Evolutionary conservation across 2,888 invertebrate species (phyloP), one percentile per base, ranked within the genome.

Genomic region (Chalcosyrphus nemorum): DNA sequence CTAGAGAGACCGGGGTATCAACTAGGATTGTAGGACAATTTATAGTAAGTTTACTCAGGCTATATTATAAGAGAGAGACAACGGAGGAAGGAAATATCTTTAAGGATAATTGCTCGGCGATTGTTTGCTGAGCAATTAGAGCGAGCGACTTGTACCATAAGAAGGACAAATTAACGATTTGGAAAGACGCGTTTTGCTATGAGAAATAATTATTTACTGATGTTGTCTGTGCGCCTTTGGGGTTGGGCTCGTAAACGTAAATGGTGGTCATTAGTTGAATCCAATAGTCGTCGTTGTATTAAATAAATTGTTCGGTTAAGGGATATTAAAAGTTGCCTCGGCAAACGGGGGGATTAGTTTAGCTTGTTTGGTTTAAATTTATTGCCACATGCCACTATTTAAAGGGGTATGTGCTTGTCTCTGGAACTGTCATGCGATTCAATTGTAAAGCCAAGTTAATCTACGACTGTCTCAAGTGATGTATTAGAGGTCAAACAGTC

Each of bases 261-360:
- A 81, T 77, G 76, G 45, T 6, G 38, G 77, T 45, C 76, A 71
- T 81, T 81, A 71, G 65, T 59, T 52, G n/a, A 77, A 81, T 77
- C 81, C 71, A 81, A 71, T 66, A 80, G 59, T 45, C 63, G 24
- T 77, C 4, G 24, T 4, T 71, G 43, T 59, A 17, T 32, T 27
- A 35, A 59, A 77, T 77, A 81, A 76, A 61, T 77, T 66, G 59
- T 45, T 43, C 41, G 50, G 41, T 38, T 0, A 27, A 27, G n/a
- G 52, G 15, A 47, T 29, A 63, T 43, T 43, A 27, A 43, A 61
- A 43, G 27, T 54, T 9, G 15, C 52, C 27, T 4, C 27, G 11
- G 15, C n/a, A n/a, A n/a, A n/a, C 29, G 4, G 1, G 15, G 52
- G 15, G 50, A 24, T 50, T 50, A 24, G 50, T 50, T 50, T 50